phyloP scores from a whole-genome alignment of 1,140 invertebrate species.

The Pteromalus puparum region DNA sequence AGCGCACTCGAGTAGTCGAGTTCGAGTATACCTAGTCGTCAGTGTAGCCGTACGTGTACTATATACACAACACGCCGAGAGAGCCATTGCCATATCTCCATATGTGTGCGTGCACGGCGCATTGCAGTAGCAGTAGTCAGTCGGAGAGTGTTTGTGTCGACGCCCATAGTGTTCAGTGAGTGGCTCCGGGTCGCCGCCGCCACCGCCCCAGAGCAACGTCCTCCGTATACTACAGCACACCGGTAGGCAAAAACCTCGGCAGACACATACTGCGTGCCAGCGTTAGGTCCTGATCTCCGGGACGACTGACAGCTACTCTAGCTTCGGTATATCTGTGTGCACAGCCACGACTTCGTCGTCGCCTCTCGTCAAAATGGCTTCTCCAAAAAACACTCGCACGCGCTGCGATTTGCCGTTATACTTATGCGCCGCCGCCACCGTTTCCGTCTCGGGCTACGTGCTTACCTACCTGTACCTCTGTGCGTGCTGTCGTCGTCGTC shows the following conservation, averaged over 20 bases:
- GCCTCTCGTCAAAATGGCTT: slow-evolving; percentile 46
- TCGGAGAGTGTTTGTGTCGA: slow-evolving; percentile 46
- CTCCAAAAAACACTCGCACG: slow-evolving; percentile 29
- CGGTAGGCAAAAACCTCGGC: neutral
- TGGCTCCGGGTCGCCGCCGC: neutral
- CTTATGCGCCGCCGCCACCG: neutral
- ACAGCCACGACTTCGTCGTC: slow-evolving; percentile 14
- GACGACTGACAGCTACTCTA: neutral
- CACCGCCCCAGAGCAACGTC: neutral
- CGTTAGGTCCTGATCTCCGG: neutral
- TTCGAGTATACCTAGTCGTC: too few species aligned
- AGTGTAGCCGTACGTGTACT: too few species aligned
- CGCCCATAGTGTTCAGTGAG: slow-evolving; percentile 40
- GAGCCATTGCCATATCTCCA: neutral
- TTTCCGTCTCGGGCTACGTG: neutral
- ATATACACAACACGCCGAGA: too few species aligned
- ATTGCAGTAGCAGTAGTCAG: neutral
- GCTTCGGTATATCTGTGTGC: neutral
- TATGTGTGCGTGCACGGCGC: slow-evolving; percentile 10
- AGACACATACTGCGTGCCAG: neutral
- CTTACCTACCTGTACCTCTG: neutral
- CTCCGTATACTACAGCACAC: neutral
- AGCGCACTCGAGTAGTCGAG: too few species aligned
- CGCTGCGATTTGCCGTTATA: slow-evolving; percentile 5
- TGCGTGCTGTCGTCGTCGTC: neutral